Evolutionary conservation across 2,797 vertebrate genomes (phyloP).

Genomic region (Poeciliopsis turneri): DNA sequence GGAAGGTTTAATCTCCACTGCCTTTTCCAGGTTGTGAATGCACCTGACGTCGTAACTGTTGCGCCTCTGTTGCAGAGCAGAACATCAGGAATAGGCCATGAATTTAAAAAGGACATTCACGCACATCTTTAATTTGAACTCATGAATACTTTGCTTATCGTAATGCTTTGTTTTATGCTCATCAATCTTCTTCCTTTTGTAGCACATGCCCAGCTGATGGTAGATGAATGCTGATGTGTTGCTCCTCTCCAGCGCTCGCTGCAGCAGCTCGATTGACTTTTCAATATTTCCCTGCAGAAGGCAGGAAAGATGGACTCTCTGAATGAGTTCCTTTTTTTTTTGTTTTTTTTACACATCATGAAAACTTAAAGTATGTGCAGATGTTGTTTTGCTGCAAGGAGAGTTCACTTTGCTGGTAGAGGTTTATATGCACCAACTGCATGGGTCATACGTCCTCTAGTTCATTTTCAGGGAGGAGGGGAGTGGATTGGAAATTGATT

Average conservation of each 20-base stretch:
- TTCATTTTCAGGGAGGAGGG: too few species aligned
- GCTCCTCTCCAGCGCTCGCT: not conserved
- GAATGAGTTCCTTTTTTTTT: not conserved
- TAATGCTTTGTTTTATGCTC: not conserved
- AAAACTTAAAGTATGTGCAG: not conserved
- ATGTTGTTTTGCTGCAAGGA: too few species aligned
- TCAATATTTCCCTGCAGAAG: not conserved
- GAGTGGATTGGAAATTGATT: too few species aligned
- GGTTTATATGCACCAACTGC: too few species aligned
- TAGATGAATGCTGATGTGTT: conserved; percentile 12
- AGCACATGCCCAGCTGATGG: conserved; percentile 13
- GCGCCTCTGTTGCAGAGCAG: not conserved
- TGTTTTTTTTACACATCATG: not conserved
- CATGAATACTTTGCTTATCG: not conserved
- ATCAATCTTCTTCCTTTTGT: not conserved
- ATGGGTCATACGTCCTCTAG: too few species aligned
- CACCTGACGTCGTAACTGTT: not conserved
- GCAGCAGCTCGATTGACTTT: not conserved
- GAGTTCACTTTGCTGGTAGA: too few species aligned
- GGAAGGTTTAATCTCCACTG: not conserved
- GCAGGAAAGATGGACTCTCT: not conserved
- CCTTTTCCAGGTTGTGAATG: conserved; percentile 16
- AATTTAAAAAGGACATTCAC: not conserved
- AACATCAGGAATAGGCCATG: not conserved
- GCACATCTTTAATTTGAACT: not conserved